Evolutionary conservation across 2,888 invertebrate species (phyloP), one percentile per base, ranked within the genome.

Genomic region (Scelioninae gen. 2): DNA sequence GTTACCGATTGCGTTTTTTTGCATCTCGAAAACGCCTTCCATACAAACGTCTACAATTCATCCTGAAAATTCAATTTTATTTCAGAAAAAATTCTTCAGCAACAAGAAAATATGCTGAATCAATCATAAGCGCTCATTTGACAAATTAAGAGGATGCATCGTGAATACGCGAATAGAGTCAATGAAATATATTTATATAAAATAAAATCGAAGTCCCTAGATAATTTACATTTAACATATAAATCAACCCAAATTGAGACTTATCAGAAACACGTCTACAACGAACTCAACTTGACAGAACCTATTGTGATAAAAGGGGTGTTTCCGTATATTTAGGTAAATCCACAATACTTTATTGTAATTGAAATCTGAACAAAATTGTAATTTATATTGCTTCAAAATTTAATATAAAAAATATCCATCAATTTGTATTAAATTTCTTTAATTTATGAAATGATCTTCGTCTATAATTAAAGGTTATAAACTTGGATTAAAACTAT

Each of bases 261-360:
- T 48, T 28, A 31, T 48, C 48, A 13, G 31, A 48, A 48, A 48
- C 50, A 50, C 48, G 19, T 48, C 18, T 50, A 33, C 50, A 48
- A 31, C 48, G 55, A 55, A 25, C 18, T 22, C n/a, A 15, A 19
- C 43, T 57, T 57, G 57, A 57, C 57, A 57, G 57, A 57, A 57
- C 35, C 15, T 22, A 58, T 46, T 46, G 13, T 13, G 13, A 46
- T 60, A n/a, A 37, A 19, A 35, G 46, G 60, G 60, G 60, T 60
- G 60, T 60, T 48, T 60, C 60, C 37, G 22, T 28, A 37, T 28
- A 60, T 39, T 60, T 39, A 31, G 57, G 43, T 57, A 57, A 41
- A 37, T n/a, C 15, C 3, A 50, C 2, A 50, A 16, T 7, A 18
- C 13, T 15, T 18, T 15, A 50, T 33, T 35, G 1, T 28, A n/a